phyloP scores from a whole-genome alignment of 1,140 invertebrate genomes.

The Drosophila melanogaster region Release_6_plus_ISO1_MT NT_033779.5:9212001-9212500 shows the following conservation, averaged over 20 bases:
- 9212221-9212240: not conserved
- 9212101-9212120: conserved; percentile 48
- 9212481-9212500: conserved; percentile 45
- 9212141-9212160: not conserved
- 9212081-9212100: conserved; percentile 39
- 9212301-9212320: not conserved
- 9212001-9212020: conserved; percentile 34
- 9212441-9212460: conserved; percentile 65
- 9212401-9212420: conserved; percentile 29
- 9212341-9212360: conserved; percentile 6
- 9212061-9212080: conserved; percentile 15
- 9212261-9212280: too few species aligned
- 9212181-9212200: not conserved
- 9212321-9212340: conserved; percentile 1
- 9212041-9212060: not conserved
- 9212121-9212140: conserved; percentile 9
- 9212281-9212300: too few species aligned
- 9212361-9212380: conserved; percentile 9
- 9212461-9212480: conserved; percentile 27
- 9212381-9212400: conserved; percentile 10
- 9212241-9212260: too few species aligned
- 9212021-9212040: conserved; percentile 19
- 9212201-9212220: not conserved
- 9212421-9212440: conserved; percentile 41
- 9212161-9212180: not conserved